Evolutionary conservation across 2,888 invertebrate genomes (phyloP), one percentile per base, ranked within the genome.

Genomic region (Nematopogon swammerdamellus): DNA sequence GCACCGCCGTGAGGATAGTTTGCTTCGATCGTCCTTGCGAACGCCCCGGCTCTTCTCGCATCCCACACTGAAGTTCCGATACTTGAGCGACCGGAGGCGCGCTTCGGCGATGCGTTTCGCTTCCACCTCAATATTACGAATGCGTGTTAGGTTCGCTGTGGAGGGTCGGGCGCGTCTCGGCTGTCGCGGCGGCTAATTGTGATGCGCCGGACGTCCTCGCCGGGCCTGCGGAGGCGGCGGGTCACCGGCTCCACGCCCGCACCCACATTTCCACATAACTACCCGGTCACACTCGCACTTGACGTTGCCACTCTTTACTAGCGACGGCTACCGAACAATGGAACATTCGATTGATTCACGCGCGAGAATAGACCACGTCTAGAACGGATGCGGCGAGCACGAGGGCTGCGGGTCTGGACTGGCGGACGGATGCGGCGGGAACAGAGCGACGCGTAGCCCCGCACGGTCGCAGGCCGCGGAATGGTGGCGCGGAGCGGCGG

Each of bases 401-500:
- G 3, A 8, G 11, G 8, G 25, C 25, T 6, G 4, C 8, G 36
- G 8, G 8, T 36, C 36, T 4, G 36, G 3, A 14, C 8, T 25
- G 36, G 11, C 8, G 36, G 11, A 3, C 14, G 36, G 36, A 14
- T 14, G 36, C 36, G 36, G 36, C 11, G 11, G 36, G 36, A 36
- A 14, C 3, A 8, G 36, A 25, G 36, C 44, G 19, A 44, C 16
- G 18, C 5, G 44, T 14, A 4, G 5, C 44, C 18, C 44, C 18
- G 18, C 44, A 6, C 67, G 70, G 45, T 62, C 62, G 63, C 68
- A 62, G 58, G 67, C 67, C 62, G 60, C 68, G 5, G 16, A 18
- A 4, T 5, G 67, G 73, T 67, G 71, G 70, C 70, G 64, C 65
- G 63, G 74, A 75, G 72, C 76, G 77, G 65, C 64, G 70, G 62